Evolutionary conservation across 2,888 invertebrate genomes (phyloP), one percentile per base, ranked within the genome.

Genomic region (Acleris literana): DNA sequence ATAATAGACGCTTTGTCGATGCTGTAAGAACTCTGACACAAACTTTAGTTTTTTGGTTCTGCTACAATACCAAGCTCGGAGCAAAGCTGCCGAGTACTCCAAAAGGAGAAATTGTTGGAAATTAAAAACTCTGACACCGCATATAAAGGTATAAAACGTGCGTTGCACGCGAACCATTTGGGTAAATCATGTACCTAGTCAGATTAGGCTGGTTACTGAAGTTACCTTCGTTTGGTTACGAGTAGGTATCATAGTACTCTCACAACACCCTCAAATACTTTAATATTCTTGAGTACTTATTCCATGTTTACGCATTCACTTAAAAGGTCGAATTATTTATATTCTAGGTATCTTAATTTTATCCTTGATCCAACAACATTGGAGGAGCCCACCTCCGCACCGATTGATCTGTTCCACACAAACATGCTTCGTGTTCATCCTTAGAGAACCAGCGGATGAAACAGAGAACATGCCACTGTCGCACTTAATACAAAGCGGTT

Each of bases 21-120:
- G 11, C 33, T 33, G 33, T 11, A 33, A 33, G 33, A 33, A 33
- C 33, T 33, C 11, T 11, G 33, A 33, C 33, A 11, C 11, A 11
- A 33, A 33, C 11, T 11, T 11, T 33, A 33, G 11, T 25, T 33
- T 33, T 33, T 33, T 33, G 33, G 3, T 33, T 33, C 33, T 33
- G 33, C 33, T 33, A 59, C 9, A 54, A 60, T 48, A 39, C 64
- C 20, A 22, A 58, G 39, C 64, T 39, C 43, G 29, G 16, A 55
- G 25, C 59, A 54, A 55, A 48, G 55, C 49, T 55, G 54, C 39
- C 52, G 25, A 22, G 22, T 53, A 44, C 54, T 55, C 33, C 9
- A n/a, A 13, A 29, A 51, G 72, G 78, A 79, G 82, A 86, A 85
- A 85, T 86, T 87, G 80, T 82, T 69, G 76, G 72, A 76, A 79